Evolutionary conservation across 2,888 invertebrate genomes (phyloP).

Genomic region (Actias luna): DNA sequence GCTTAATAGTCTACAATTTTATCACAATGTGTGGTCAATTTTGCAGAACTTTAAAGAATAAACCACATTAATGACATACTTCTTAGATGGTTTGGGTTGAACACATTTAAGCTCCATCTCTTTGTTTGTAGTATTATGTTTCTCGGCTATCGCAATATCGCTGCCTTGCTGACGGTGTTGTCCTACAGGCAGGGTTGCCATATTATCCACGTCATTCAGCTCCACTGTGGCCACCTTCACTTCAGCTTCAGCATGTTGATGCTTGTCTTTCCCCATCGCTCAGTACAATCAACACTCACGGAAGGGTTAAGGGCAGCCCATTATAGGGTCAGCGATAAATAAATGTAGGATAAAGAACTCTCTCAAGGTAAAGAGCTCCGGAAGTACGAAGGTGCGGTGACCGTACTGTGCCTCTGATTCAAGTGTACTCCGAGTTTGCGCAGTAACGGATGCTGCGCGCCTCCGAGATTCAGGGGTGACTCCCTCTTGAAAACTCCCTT

Average conservation of each 20-base stretch:
- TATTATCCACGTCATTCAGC: conserved; percentile 92
- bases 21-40: not conserved
- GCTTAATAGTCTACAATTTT: not conserved
- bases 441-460: conserved; percentile 76
- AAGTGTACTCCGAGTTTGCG: conserved; percentile 70
- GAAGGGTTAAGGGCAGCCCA: conserved; percentile 53
- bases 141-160: conserved; percentile 88
- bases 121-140: conserved; percentile 91
- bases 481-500: conserved; percentile 61
- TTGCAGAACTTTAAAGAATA: not conserved
- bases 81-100: conserved; percentile 91
- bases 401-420: conserved; percentile 57
- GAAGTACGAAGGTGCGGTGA: conserved; percentile 65
- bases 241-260: conserved; percentile 84
- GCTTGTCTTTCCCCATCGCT: conserved; percentile 77
- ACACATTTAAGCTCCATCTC: conserved; percentile 94
- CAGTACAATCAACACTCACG: conserved; percentile 37
- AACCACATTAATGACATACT: conserved; percentile 78
- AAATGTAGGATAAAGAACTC: conserved; percentile 40
- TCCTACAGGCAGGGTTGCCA: conserved; percentile 93
- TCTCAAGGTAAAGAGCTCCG: conserved; percentile 58
- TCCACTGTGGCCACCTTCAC: conserved; percentile 95
- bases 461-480: conserved; percentile 63
- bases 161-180: conserved; percentile 86
- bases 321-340: conserved; percentile 43